phyloP scores from a whole-genome alignment of 2,888 invertebrate genomes.

The Flexamia atlantica region DNA sequence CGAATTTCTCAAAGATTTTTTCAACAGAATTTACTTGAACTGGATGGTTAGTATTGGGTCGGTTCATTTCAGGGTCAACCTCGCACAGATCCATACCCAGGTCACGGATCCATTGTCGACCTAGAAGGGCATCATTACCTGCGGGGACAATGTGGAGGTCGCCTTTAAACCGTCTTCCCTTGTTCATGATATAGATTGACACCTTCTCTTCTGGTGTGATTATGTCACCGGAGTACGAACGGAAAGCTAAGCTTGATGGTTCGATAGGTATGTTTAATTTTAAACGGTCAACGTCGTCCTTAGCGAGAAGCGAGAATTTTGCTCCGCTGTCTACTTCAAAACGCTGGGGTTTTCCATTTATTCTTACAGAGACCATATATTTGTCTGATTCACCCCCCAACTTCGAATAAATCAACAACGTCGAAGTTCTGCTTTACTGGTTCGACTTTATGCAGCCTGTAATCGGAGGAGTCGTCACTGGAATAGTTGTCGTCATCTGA shows the following conservation, averaged over 20 bases:
- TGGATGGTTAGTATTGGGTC: not conserved
- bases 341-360: constrained; percentile 48
- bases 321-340: constrained; percentile 56
- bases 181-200: not conserved
- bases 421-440: no score
- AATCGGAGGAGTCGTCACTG: no score
- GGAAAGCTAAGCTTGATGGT: constrained; percentile 23
- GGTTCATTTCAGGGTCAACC: constrained; percentile 10
- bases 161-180: constrained; percentile 16
- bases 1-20: constrained; percentile 13
- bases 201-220: constrained; percentile 33
- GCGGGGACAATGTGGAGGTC: constrained; percentile 49
- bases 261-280: constrained; percentile 52
- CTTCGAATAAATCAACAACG: no score
- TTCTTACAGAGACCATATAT: no score
- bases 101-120: constrained; percentile 48
- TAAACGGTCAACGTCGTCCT: constrained; percentile 38
- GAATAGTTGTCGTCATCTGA: no score
- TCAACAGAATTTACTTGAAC: constrained; percentile 16
- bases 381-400: no score
- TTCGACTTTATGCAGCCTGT: no score
- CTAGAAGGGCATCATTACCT: constrained; percentile 57
- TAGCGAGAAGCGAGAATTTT: not conserved
- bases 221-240: constrained; percentile 29
- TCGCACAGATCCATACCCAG: constrained; percentile 45